Evolutionary conservation across 2,888 invertebrate species (phyloP).

Genomic region (Rhagium mordax): DNA sequence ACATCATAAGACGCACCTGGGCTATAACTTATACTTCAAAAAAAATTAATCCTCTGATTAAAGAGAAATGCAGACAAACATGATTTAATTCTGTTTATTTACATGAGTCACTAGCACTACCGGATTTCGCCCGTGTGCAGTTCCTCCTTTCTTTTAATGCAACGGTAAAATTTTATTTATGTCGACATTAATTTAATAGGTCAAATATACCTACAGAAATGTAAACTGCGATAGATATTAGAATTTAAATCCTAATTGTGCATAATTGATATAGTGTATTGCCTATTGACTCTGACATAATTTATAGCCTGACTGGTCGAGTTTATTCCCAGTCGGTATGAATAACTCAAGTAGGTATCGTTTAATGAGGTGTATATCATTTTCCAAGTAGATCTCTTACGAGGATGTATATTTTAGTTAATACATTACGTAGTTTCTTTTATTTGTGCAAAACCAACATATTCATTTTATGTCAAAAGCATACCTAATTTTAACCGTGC

Average conservation of each 20-base stretch:
- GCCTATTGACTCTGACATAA: conserved; percentile 27
- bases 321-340: conserved; percentile 12
- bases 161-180: conserved; percentile 37
- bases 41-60: background rate
- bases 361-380: conserved; percentile 34
- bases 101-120: conserved; percentile 6
- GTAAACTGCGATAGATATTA: conserved; percentile 16
- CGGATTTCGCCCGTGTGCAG: conserved; percentile 22
- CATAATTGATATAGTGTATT: conserved; percentile 24
- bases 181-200: conserved; percentile 34
- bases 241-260: conserved; percentile 31
- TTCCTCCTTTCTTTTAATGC: conserved; percentile 23
- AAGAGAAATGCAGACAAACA: background rate
- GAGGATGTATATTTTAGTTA: background rate
- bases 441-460: background rate
- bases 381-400: conserved; percentile 17
- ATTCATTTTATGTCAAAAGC: no score
- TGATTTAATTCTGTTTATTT: background rate
- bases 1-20: background rate
- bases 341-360: background rate
- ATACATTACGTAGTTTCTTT: background rate
- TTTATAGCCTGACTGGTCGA: conserved; percentile 24
- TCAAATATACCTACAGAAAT: conserved; percentile 27
- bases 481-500: no score
- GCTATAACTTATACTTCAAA: background rate